Evolutionary conservation across 2,888 invertebrate species (phyloP).

Genomic region (Lepidochrysops patricia): DNA sequence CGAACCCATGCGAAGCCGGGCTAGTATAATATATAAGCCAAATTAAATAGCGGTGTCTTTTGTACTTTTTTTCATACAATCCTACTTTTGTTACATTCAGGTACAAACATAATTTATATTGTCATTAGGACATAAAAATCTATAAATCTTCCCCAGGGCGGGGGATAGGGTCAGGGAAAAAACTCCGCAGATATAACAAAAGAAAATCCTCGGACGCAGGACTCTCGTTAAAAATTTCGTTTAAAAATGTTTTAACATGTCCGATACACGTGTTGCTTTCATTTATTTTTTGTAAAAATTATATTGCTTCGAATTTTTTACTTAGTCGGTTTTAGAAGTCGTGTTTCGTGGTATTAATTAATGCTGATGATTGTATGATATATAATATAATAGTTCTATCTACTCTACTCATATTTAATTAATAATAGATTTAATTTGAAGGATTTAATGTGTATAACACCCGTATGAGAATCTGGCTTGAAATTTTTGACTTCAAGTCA

Average conservation of each 20-base stretch:
- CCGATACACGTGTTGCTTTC: background rate
- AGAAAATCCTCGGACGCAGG: background rate
- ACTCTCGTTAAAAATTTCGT: background rate
- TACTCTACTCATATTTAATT: too few species aligned
- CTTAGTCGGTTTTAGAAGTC: background rate
- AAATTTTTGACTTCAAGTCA: too few species aligned
- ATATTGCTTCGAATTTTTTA: background rate
- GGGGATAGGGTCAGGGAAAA: background rate
- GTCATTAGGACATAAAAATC: conserved; percentile 2
- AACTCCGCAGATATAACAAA: background rate
- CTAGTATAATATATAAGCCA: too few species aligned
- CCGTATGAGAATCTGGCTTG: too few species aligned
- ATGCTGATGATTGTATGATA: too few species aligned
- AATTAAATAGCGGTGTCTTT: too few species aligned
- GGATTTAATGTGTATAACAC: too few species aligned
- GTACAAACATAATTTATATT: background rate
- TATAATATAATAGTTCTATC: too few species aligned
- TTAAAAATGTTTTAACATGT: conserved; percentile 3
- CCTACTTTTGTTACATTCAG: background rate
- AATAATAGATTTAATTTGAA: too few species aligned
- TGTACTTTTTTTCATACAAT: background rate
- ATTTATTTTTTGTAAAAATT: conserved; percentile 7
- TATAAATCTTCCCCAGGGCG: conserved; percentile 2
- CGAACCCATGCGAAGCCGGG: too few species aligned
- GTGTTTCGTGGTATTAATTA: too few species aligned